These are phyloP conservation scores for Coelinius sp. DNA, from an alignment of 2,888 invertebrate genomes.

Conservation along the genomic window DNA sequence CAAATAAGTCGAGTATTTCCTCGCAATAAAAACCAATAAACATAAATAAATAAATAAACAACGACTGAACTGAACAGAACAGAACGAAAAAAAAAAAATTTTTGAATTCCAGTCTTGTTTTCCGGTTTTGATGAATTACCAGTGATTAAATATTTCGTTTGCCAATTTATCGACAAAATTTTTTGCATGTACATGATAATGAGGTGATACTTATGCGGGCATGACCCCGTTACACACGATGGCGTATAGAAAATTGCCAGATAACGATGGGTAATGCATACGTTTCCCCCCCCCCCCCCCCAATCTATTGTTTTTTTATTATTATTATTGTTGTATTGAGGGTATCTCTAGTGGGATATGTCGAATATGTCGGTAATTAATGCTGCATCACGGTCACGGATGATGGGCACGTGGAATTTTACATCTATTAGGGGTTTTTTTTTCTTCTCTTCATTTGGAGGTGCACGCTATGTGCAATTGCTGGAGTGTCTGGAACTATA, in stretches of 20 bases:
- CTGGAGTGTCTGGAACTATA: neutral
- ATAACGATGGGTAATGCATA: slow-evolving; percentile 26
- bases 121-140: neutral
- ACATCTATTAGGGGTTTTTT: neutral
- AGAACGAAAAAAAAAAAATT: neutral
- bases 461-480: neutral
- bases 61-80: neutral
- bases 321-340: slow-evolving; percentile 44
- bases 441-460: neutral
- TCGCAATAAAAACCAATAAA: neutral
- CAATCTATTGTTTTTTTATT: slow-evolving; percentile 49
- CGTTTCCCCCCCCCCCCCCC: slow-evolving; percentile 28
- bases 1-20: slow-evolving; percentile 40
- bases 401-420: slow-evolving; percentile 49
- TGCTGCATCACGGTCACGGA: slow-evolving; percentile 57
- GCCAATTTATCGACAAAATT: neutral
- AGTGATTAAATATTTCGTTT: neutral
- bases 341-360: neutral
- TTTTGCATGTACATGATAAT: neutral
- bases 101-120: neutral
- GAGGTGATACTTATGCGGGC: slow-evolving; percentile 32
- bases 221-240: slow-evolving; percentile 37
- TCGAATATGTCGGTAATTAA: slow-evolving; percentile 55
- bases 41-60: neutral
- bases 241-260: slow-evolving; percentile 27